Evolutionary conservation across 1,140 invertebrate species (phyloP), one percentile per base, ranked within the genome.

Genomic region (Tetramorium alpestre): DNA sequence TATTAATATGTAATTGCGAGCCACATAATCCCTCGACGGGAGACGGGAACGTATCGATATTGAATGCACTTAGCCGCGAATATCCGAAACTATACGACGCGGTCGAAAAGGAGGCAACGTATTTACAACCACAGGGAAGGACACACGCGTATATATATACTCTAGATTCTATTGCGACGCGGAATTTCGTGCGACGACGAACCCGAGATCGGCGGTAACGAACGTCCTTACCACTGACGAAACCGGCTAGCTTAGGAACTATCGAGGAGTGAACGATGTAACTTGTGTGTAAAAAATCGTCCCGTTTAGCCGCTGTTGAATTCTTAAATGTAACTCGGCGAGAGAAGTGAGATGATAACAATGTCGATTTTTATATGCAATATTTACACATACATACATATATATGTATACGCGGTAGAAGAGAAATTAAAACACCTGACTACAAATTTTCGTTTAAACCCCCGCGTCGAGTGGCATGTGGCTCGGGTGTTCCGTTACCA

Each of bases 241-340:
- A 85, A 81, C 82, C 86, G 92, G 86, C 75, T 87, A 87, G 88
- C 89, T 92, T 93, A 94, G 89, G 93, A 94, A 94, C 93, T 94
- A 94, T 92, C 88, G 80, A 89, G 65, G 87, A 90, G 91, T 89
- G 88, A 90, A 92, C 80, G 87, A 89, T 62, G 67, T 72, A 60
- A 87, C 81, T 70, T 84, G 76, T 78, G 54, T 41, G 33, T 82
- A 73, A 58, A 51, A 84, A 81, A 41, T 70, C 65, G 47, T 60
- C 54, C 28, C 69, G 25, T 75, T 82, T 38, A 75, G 44, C 28
- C 54, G n/a, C n/a, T 75, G 72, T 84, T 60, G 28, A 73, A 75
- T 25, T 60, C 69, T 49, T 75, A 84, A 84, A 62, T 75, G 44
- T 84, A 84, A 84, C 33, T 60, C 25, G 41, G 47, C 49, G 41